A percentile compares a stretch with the other conserved stretches of the same genome.
These are phyloP conservation scores for Paedocypris micromegethes DNA, from an alignment of 2,797 vertebrate species.

Conservation along the genomic window DNA sequence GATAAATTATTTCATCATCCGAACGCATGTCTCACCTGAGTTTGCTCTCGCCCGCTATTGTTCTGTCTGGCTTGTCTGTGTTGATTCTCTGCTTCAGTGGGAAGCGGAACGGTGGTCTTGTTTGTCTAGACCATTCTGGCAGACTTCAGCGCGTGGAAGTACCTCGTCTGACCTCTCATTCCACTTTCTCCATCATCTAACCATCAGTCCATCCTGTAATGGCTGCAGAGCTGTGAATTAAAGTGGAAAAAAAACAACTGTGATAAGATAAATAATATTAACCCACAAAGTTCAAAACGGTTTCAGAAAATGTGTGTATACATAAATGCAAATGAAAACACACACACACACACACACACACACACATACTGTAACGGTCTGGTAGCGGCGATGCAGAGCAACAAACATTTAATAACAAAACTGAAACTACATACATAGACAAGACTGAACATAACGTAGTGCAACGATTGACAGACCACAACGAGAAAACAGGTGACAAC, in stretches of 20 bases:
- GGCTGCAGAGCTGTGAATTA: neutral
- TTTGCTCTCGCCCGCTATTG: slow-evolving; percentile 6
- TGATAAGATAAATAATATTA: neutral
- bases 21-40: slow-evolving; percentile 24
- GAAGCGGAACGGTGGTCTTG: slow-evolving; percentile 1
- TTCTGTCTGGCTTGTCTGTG: slow-evolving; percentile 10
- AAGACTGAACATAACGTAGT: no score
- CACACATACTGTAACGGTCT: no score
- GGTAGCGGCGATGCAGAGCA: no score
- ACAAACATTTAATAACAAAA: no score
- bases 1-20: slow-evolving; percentile 16
- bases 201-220: slow-evolving; percentile 2
- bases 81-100: slow-evolving; percentile 21
- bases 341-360: no score
- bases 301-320: no score
- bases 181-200: slow-evolving; percentile 3
- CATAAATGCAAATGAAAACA: no score
- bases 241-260: neutral
- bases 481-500: no score
- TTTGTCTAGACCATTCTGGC: slow-evolving; percentile 12
- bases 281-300: no score
- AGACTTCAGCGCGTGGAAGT: slow-evolving; percentile 6
- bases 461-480: no score
- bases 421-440: no score
- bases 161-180: slow-evolving; percentile 14